Percentiles rank a stretch among this genome's conserved stretches.
Conservation (phyloP, 2,113 vertebrate species). For the Hymenochirus boettgeri region DNA sequence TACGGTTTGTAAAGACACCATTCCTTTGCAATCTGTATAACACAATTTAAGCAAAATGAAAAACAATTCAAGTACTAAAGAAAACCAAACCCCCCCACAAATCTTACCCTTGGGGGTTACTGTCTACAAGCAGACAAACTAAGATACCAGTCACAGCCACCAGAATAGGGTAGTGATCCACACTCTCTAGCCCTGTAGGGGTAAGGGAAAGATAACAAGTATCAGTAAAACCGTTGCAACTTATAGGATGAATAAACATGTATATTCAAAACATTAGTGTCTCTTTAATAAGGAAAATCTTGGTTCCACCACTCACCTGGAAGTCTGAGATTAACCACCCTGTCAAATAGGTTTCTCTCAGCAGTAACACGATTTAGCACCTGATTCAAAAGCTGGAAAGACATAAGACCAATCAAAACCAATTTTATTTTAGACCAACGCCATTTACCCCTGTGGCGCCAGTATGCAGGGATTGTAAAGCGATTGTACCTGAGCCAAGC, state of each 20-base stretch:
- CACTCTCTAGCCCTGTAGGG: conserved; percentile 82
- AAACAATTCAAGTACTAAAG: too few species aligned
- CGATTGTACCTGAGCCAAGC: conserved; percentile 84
- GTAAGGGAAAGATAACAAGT: conserved; percentile 13
- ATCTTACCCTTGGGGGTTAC: conserved; percentile 82
- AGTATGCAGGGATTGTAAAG: neutral
- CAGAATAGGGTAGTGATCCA: conserved; percentile 96
- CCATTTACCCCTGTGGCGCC: too few species aligned
- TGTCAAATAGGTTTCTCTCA: conserved; percentile 83
- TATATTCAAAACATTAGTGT: neutral
- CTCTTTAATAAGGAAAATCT: neutral
- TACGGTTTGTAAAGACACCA: too few species aligned
- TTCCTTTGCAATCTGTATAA: too few species aligned
- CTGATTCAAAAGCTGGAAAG: conserved; percentile 76
- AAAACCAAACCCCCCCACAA: too few species aligned
- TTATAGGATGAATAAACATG: neutral
- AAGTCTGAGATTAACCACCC: conserved; percentile 80
- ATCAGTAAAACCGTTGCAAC: neutral
- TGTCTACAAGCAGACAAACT: conserved; percentile 84
- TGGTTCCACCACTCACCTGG: conserved; percentile 60
- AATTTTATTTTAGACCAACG: too few species aligned
- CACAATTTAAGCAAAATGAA: too few species aligned
- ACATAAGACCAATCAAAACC: conserved; percentile 15
- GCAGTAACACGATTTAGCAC: conserved; percentile 84
- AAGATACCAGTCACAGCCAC: conserved; percentile 94